Evolutionary conservation across 2,888 invertebrate genomes (phyloP), one percentile per base, ranked within the genome.

Genomic region (Himalopsyche tibetana): DNA sequence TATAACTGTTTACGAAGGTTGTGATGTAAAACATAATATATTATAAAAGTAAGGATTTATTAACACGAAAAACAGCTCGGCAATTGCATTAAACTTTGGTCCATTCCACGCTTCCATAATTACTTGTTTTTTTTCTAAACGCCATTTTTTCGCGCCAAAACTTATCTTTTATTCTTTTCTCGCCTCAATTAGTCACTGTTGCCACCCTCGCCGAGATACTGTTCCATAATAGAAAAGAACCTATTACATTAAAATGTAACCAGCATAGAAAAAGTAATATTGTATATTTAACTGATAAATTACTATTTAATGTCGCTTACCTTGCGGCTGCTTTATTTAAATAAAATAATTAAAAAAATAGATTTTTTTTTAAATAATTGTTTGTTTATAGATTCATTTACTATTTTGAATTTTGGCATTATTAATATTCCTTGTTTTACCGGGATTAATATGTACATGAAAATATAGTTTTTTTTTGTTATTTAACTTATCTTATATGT

Each of bases 141-240:
- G 74, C 74, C 28, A 69, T 69, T 69, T 69, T 69, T 69, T 69
- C 69, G 69, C 69, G n/a, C 69, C 74, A 38, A 74, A 63, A 74
- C 36, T 74, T 38, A 74, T 74, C 74, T 74, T 74, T 74, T 74
- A 74, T 74, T 36, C 36, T 36, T 74, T 74, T 74, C 74, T 8
- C 38, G 11, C 38, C 36, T 36, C 38, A 74, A 74, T 74, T 74
- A 74, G 74, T 74, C 74, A 74, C 15, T 74, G 74, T 74, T 74
- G 36, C 36, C 74, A 74, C 74, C 36, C 36, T 38, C 2, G 4
- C 36, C 15, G 36, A 38, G n/a, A 8, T 2, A 9, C 36, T 36
- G 36, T 38, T 36, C 36, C 12, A 36, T 36, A 36, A 38, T 36
- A 38, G 74, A 74, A 11, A 3, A 28, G 74, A 28, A 11, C 4